These are phyloP conservation scores for Heliothis subflexa DNA, from an alignment of 1,140 invertebrate genomes.

Conservation along the genomic window DNA sequence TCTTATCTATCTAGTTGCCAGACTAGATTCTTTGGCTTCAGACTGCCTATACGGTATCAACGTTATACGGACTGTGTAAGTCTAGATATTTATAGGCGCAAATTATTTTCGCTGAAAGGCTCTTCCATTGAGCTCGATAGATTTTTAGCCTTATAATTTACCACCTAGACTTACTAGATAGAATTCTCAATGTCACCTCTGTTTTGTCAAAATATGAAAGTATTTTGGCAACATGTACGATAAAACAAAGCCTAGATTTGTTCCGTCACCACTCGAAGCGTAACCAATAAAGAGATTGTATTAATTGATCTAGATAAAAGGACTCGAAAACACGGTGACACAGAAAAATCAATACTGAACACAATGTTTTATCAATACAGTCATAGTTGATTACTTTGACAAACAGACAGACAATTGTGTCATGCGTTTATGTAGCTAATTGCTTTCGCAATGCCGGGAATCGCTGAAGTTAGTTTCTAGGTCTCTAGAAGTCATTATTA, in stretches of 20 bases:
- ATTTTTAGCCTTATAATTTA: too few relatives aligned
- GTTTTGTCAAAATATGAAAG: background rate
- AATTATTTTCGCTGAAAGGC: too few relatives aligned
- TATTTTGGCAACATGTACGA: background rate
- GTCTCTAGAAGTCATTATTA: too few relatives aligned
- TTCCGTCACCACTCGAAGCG: background rate
- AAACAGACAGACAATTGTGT: background rate
- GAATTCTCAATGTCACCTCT: background rate
- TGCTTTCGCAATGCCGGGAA: too few relatives aligned
- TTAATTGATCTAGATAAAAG: constrained; percentile 11
- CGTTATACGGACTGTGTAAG: too few relatives aligned
- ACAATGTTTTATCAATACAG: constrained; percentile 28
- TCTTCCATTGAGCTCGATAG: too few relatives aligned
- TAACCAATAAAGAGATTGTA: constrained; percentile 18
- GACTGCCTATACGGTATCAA: too few relatives aligned
- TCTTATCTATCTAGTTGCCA: too few relatives aligned
- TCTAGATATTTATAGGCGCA: too few relatives aligned
- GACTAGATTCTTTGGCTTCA: too few relatives aligned
- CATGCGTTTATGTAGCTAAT: background rate
- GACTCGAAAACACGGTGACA: constrained; percentile 11
- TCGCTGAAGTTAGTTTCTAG: too few relatives aligned
- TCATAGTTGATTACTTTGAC: background rate
- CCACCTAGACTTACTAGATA: too few relatives aligned
- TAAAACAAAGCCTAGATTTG: background rate
- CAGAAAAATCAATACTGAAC: constrained; percentile 25